Evolutionary conservation across 2,113 vertebrate genomes (phyloP).

Genomic region (Petrocephalus zakoni): DNA sequence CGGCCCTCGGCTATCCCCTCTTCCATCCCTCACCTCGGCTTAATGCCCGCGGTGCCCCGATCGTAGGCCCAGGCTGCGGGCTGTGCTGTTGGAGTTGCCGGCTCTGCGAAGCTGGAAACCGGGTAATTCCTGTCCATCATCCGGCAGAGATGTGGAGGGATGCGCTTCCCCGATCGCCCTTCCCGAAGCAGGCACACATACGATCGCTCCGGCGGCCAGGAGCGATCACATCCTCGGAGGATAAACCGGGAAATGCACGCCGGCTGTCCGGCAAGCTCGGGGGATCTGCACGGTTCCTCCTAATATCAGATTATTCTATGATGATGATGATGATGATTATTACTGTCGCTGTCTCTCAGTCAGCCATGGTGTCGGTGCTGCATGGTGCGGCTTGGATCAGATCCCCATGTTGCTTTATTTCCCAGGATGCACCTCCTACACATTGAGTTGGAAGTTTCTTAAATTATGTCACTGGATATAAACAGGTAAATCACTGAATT

Average conservation of each 20-base stretch:
- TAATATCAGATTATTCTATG: slow-evolving; percentile 28
- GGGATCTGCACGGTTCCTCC: slow-evolving; percentile 27
- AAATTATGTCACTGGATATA: slow-evolving; percentile 24
- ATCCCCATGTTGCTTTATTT: slow-evolving; percentile 70
- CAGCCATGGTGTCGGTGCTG: slow-evolving; percentile 36
- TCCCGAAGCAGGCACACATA: slow-evolving; percentile 56
- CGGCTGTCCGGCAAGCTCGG: slow-evolving; percentile 19
- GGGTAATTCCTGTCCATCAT: slow-evolving; percentile 92
- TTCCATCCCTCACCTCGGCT: slow-evolving; percentile 75
- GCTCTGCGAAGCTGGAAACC: slow-evolving; percentile 78
- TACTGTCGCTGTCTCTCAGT: slow-evolving; percentile 38
- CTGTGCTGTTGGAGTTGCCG: slow-evolving; percentile 69
- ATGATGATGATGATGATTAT: slow-evolving; percentile 29
- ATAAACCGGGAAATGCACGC: slow-evolving; percentile 17
- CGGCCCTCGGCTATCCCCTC: slow-evolving; percentile 52
- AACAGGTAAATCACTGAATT: slow-evolving; percentile 20
- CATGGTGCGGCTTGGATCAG: slow-evolving; percentile 50
- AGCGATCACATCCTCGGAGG: slow-evolving; percentile 41
- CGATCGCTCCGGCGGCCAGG: slow-evolving; percentile 42
- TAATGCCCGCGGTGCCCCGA: slow-evolving; percentile 64
- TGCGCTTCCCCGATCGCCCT: slow-evolving; percentile 56
- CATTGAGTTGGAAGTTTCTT: slow-evolving; percentile 42
- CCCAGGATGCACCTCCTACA: slow-evolving; percentile 70
- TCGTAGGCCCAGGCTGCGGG: slow-evolving; percentile 87
- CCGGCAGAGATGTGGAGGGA: slow-evolving; percentile 57